phyloP scores from a whole-genome alignment of 2,888 invertebrate genomes.

The Hemithea aestivaria region DNA sequence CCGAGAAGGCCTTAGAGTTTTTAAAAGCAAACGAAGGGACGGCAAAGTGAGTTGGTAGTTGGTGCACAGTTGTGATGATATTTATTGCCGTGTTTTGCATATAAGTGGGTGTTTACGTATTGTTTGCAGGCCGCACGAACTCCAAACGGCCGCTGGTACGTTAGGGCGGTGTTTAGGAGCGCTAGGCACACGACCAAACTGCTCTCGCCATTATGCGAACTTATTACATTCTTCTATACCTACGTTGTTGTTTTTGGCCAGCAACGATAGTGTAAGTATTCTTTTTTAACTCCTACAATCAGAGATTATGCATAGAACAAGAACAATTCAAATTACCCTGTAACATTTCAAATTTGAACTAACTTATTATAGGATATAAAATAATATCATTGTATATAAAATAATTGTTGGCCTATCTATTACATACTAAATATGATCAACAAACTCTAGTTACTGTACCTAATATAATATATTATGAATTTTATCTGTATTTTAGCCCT shows the following conservation, averaged over 20 bases:
- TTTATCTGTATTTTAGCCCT: background rate
- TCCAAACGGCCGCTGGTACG: conserved; percentile 66
- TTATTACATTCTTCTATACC: conserved; percentile 63
- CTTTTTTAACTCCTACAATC: no score
- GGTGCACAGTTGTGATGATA: conserved; percentile 3
- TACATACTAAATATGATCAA: no score
- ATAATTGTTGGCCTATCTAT: no score
- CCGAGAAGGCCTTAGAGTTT: conserved; percentile 70
- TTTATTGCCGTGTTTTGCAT: conserved; percentile 1
- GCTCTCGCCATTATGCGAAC: conserved; percentile 64
- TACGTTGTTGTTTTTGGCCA: conserved; percentile 62
- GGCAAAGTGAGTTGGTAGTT: conserved; percentile 56
- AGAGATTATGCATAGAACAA: no score
- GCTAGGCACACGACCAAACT: conserved; percentile 63
- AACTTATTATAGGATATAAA: no score
- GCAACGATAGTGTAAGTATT: conserved; percentile 69
- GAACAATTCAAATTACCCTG: no score
- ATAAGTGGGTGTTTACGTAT: conserved; percentile 5
- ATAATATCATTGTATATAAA: no score
- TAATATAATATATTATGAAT: no score
- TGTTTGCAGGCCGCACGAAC: conserved; percentile 61
- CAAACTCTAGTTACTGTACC: no score
- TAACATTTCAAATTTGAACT: no score
- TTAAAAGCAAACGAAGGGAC: conserved; percentile 60
- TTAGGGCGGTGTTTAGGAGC: conserved; percentile 68